Conservation (phyloP, 2,113 vertebrate genomes). For the Epinephelus fuscoguttatus region DNA sequence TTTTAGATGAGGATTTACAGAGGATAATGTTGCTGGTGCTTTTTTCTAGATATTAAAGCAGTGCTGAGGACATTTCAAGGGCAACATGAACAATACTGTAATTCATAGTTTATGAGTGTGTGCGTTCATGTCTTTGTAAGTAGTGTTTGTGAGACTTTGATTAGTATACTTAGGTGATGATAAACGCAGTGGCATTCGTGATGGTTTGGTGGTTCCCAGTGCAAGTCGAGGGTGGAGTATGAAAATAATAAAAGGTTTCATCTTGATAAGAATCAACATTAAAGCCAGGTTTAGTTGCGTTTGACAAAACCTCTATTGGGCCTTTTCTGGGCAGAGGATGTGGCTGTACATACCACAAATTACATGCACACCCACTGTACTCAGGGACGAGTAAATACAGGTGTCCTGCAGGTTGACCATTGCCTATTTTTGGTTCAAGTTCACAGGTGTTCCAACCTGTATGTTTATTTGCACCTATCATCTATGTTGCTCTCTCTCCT, state of each 20-base stretch:
- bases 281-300: slow-evolving; percentile 13
- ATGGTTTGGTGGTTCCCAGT: background rate
- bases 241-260: slow-evolving; percentile 3
- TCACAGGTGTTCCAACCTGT: background rate
- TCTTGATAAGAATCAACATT: background rate
- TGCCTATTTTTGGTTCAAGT: slow-evolving; percentile 14
- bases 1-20: no score
- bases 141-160: background rate
- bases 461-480: slow-evolving; percentile 13
- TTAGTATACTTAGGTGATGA: background rate
- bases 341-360: background rate
- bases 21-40: no score
- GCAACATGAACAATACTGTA: no score
- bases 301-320: slow-evolving; percentile 24
- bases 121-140: background rate
- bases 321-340: slow-evolving; percentile 32
- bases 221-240: background rate
- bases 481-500: background rate
- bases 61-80: no score
- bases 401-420: slow-evolving; percentile 1
- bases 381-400: slow-evolving; percentile 20
- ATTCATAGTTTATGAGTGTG: background rate
- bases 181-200: background rate
- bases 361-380: background rate
- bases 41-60: no score